Evolutionary conservation across 2,888 invertebrate species (phyloP).

Genomic region (Oxyteleia sp.): DNA sequence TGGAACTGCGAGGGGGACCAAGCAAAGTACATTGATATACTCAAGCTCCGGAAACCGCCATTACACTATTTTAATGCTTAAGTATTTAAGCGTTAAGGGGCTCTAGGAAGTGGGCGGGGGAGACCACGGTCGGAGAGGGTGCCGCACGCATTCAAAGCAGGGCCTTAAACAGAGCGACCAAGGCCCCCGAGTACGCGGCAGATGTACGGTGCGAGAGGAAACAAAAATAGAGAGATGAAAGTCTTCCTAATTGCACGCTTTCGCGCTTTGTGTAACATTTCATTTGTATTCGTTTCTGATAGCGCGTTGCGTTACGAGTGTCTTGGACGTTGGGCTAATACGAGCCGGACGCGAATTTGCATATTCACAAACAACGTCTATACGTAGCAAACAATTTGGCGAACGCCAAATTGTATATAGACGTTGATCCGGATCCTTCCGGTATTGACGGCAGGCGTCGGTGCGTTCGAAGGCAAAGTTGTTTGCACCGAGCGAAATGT

Average conservation of each 20-base stretch:
- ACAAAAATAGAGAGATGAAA: conserved; percentile 33
- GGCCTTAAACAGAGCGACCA: conserved; percentile 71
- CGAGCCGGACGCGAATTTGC: conserved; percentile 33
- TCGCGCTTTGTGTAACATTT: conserved; percentile 51
- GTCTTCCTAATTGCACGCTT: conserved; percentile 63
- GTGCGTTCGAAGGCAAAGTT: conserved; percentile 35
- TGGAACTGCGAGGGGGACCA: conserved; percentile 53
- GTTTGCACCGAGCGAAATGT: conserved; percentile 29
- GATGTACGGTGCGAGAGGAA: conserved; percentile 45
- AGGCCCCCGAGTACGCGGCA: conserved; percentile 67
- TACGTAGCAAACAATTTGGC: too few relatives aligned
- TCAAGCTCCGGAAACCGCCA: conserved; percentile 84
- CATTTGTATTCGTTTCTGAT: conserved; percentile 63
- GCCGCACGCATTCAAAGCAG: conserved; percentile 66
- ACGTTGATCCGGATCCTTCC: conserved; percentile 16
- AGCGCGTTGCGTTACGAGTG: conserved; percentile 27
- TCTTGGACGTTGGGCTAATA: conserved; percentile 27
- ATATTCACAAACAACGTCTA: too few relatives aligned
- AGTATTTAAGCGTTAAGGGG: conserved; percentile 83
- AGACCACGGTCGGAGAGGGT: conserved; percentile 73
- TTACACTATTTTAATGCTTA: conserved; percentile 85
- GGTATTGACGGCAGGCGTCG: conserved; percentile 29
- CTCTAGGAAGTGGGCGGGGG: conserved; percentile 84
- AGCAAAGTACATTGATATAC: conserved; percentile 75
- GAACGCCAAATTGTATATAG: too few relatives aligned